These are phyloP conservation scores for Drosophila anomelani DNA, from an alignment of 2,888 invertebrate species.

Conservation along the genomic window DNA sequence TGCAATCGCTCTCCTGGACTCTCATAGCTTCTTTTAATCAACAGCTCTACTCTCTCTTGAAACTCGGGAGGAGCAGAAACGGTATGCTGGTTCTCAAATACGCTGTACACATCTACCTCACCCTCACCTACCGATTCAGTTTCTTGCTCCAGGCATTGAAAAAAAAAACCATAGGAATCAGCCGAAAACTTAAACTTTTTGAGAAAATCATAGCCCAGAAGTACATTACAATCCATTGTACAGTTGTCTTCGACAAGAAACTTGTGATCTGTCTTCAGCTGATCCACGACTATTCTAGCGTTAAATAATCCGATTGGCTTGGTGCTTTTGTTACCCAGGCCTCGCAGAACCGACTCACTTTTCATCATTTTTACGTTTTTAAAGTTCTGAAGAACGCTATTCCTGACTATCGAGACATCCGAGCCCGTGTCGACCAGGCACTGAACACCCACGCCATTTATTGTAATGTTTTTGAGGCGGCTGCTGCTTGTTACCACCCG, in stretches of 20 bases:
- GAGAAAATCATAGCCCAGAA: neutral
- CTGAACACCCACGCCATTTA: neutral
- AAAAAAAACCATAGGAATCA: neutral
- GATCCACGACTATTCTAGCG: neutral
- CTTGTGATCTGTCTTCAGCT: neutral
- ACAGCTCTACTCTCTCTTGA: neutral
- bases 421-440: neutral
- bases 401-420: neutral
- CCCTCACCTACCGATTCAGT: neutral
- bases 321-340: neutral
- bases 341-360: constrained; percentile 2
- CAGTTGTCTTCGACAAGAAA: neutral
- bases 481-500: neutral
- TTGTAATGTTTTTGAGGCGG: neutral
- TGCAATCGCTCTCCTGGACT: neutral
- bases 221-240: neutral
- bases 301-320: constrained; percentile 4
- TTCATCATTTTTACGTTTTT: neutral
- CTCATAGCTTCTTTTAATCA: neutral
- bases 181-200: neutral
- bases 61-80: neutral
- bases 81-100: neutral
- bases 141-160: neutral
- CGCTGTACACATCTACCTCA: neutral
- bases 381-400: neutral